Evolutionary conservation across 2,888 invertebrate genomes (phyloP), one percentile per base, ranked within the genome.

Genomic region (Oconnorella tubifera): DNA sequence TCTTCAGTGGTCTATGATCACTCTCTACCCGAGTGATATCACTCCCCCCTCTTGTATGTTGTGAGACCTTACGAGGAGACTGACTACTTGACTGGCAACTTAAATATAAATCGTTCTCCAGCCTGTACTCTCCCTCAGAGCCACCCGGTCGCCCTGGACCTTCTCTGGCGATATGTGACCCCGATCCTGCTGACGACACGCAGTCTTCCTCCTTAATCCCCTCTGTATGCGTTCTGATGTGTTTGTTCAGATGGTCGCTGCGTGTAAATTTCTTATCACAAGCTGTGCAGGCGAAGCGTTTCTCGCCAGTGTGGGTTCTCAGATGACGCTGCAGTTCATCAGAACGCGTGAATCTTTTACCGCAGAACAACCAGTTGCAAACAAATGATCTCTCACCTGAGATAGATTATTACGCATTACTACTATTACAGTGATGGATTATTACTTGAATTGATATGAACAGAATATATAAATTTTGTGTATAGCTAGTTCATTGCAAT

Each of bases 301-400:
- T 96, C 85, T 96, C 96, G 65, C 82, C 82, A 28, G 95, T 93
- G 85, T 97, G 96, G 73, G 95, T 96, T 78, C 96, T 87, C 76
- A 95, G 86, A 83, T 97, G 97, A 76, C 96, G 88, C 85, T 97
- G 96, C 75, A 97, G 86, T 84, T 97, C 97, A 84, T 97, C 97
- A 72, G 94, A 95, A 75, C 93, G 87, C 68, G 96, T 97, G 85
- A 97, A 97, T 72, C 95, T 86, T 84, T 97, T 97, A 70, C 95
- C 95, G 84, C 96, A 97, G 85, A 96, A 97, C 77, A 96, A 85
- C 96, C 96, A 97, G 84, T 95, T 94, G 86, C 97, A 97, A 68
- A 94, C 93, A 83, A 93, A 94, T 50, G 97, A 97, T 73, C 97
- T 86, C 84, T 98, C 97, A 66, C 95, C 40, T 40, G 40, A 40